Conservation (phyloP, 2,113 vertebrate genomes). For the Oncorhynchus masou region DNA sequence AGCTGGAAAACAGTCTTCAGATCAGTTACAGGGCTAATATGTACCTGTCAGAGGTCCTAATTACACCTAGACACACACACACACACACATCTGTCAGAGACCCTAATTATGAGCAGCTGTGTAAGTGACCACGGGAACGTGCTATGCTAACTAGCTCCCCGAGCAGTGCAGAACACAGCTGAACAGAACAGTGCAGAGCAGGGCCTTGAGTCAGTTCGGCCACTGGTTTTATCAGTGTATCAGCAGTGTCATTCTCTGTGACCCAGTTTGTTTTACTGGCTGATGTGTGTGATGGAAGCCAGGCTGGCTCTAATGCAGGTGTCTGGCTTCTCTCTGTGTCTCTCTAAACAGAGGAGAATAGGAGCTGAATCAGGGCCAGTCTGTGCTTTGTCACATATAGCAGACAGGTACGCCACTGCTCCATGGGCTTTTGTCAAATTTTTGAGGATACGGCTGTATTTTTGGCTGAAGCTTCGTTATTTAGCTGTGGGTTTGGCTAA, state of each 20-base stretch:
- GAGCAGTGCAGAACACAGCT: background rate
- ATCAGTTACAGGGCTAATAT: constrained; percentile 68
- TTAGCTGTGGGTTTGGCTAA: no score
- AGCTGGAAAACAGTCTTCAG: constrained; percentile 57
- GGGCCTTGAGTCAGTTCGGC: constrained; percentile 20
- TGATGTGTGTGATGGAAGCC: constrained; percentile 23
- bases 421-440: no score
- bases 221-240: constrained; percentile 11
- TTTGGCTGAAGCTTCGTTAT: no score
- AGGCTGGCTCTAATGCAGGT: constrained; percentile 17
- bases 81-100: constrained; percentile 36
- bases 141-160: constrained; percentile 23
- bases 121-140: constrained; percentile 14
- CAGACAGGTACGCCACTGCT: background rate
- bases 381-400: constrained; percentile 6
- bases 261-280: constrained; percentile 2
- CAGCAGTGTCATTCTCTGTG: constrained; percentile 14
- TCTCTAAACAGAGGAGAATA: constrained; percentile 14
- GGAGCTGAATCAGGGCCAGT: constrained; percentile 16
- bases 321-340: constrained; percentile 21
- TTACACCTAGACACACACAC: constrained; percentile 26
- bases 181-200: constrained; percentile 14
- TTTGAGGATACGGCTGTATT: no score
- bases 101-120: constrained; percentile 44
- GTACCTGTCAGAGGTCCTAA: constrained; percentile 63